Base-by-base conservation (phyloP, 2,113 vertebrate species). In the Gadus chalcogrammus region DNA sequence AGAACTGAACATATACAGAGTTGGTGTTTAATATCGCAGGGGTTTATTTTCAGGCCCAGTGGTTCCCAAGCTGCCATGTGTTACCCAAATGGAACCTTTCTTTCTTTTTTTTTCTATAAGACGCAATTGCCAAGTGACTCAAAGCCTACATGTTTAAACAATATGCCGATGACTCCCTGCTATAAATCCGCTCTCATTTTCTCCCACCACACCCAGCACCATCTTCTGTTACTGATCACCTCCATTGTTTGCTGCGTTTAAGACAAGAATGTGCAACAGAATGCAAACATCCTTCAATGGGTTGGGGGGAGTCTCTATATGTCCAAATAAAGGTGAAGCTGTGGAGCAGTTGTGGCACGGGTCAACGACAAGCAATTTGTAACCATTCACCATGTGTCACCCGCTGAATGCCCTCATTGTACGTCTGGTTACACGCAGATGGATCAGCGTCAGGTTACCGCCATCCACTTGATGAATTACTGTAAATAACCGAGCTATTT, bases 121-220 rank as follows among this genome's bases (percentile, higher is more conserved):
- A 70, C 42, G 12, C 8, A 2, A 48, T 48, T 48, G 28, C 64
- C 68, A 69, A 70, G 65, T 73, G 75, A 82, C 35, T 85, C 74
- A 81, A 13, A n/a, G 64, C 60, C 1, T 69, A 72, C 86, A 84
- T 69, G 83, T 82, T 87, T 65, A 76, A 84, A 87, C 88, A 84
- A 72, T 78, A 68, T 62, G 59, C 67, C 12, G 68, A 74, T 60
- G 79, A 85, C 74, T 77, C 48, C 64, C 67, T 27, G 31, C 78
- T 70, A 18, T 77, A 52, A 75, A 81, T 71, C 38, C 18, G 42
- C 48, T 70, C 59, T 76, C 68, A 80, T 63, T 79, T 73, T 76
- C 77, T 77, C 42, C 4, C 13, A 63, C 75, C 81, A 76, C 69
- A 38, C 84, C 81, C 64, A 15, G 72, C 77, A 67, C n/a, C 74